These are phyloP conservation scores for Phocoena sinus DNA, from an alignment of 2,113 vertebrate genomes.

Conservation along the genomic window DNA sequence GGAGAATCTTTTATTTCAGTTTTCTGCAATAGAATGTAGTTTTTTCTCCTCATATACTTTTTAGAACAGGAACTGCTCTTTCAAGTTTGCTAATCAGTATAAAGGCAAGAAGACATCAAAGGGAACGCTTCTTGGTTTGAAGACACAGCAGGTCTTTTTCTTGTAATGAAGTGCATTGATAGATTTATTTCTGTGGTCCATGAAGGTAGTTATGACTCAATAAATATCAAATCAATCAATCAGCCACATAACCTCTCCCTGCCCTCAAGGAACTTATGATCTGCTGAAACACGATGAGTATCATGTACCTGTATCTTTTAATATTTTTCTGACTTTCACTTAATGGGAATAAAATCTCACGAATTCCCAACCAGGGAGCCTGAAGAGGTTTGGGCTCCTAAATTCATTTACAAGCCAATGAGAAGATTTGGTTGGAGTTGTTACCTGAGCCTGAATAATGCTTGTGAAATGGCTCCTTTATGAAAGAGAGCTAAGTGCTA, in stretches of 20 bases:
- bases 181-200: conserved; percentile 22
- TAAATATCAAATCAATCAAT: conserved; percentile 10
- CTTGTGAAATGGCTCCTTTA: background rate
- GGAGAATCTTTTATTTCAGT: background rate
- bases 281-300: background rate
- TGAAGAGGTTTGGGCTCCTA: background rate
- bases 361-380: background rate
- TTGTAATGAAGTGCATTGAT: background rate
- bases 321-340: background rate
- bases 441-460: background rate
- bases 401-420: background rate
- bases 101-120: background rate
- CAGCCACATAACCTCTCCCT: background rate
- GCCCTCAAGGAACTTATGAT: background rate
- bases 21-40: background rate
- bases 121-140: background rate
- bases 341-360: background rate
- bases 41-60: background rate
- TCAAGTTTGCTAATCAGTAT: conserved; percentile 28
- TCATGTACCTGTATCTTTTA: background rate
- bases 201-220: background rate
- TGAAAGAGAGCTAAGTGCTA: background rate
- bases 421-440: background rate
- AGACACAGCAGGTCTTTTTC: background rate
- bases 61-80: background rate